A percentile compares a stretch with the other conserved stretches of the same genome.
Conservation (phyloP, 2,797 vertebrate genomes). For the Hozukius guyotensis region DNA sequence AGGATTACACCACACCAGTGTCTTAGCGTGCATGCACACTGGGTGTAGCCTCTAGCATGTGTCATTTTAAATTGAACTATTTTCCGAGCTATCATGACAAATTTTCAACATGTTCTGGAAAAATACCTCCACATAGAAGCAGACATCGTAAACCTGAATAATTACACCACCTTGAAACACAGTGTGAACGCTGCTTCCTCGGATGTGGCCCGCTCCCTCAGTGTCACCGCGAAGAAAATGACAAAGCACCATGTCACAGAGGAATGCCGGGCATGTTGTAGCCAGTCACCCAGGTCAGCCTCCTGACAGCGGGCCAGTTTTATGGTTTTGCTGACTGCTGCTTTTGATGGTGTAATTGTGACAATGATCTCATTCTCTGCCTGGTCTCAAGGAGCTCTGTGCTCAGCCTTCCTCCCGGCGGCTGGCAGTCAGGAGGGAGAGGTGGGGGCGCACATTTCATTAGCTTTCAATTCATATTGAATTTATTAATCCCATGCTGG, state of each 20-base stretch:
- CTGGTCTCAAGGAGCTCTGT: conserved; percentile 61
- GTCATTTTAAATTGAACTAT: not conserved
- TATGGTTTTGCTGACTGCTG: conserved; percentile 70
- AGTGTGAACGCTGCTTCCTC: conserved; percentile 4
- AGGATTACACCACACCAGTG: not conserved
- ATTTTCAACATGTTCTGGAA: not conserved
- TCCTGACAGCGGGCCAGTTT: conserved; percentile 66
- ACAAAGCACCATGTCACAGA: conserved; percentile 70
- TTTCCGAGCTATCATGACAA: not conserved
- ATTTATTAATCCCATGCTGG: conserved; percentile 84
- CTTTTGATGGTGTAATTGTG: conserved; percentile 75
- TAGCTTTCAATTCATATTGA: conserved; percentile 83
- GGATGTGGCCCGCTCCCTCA: conserved; percentile 21
- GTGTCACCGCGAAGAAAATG: conserved; percentile 58
- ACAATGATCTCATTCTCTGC: conserved; percentile 75
- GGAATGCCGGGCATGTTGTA: conserved; percentile 70
- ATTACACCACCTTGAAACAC: conserved; percentile 1
- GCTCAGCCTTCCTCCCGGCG: conserved; percentile 62
- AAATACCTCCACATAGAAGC: not conserved
- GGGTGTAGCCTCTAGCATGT: not conserved
- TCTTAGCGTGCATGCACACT: not conserved
- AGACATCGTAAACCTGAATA: conserved; percentile 7
- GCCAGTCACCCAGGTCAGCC: conserved; percentile 71
- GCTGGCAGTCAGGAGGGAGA: conserved; percentile 60
- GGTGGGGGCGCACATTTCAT: conserved; percentile 75